A percentile compares a stretch with the other conserved stretches of the same genome.
Conservation (phyloP, 2,888 invertebrate species). For the Synanthedon vespiformis region DNA sequence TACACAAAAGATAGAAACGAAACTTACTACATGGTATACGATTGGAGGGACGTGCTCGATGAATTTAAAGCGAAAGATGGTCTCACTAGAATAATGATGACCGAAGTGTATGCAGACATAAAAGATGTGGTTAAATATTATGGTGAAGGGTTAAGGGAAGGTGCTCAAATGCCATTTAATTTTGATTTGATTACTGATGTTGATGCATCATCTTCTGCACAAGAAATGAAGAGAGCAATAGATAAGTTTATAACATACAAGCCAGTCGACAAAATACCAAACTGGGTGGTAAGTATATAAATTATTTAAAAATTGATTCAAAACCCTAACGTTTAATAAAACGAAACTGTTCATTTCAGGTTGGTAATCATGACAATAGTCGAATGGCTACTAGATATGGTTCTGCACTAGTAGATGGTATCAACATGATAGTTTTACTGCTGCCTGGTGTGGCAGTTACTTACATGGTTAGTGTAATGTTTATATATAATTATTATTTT, state of each 20-base stretch:
- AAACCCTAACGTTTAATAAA: no score
- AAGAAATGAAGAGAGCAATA: slow-evolving; percentile 71
- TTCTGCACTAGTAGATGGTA: slow-evolving; percentile 72
- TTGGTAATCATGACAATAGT: slow-evolving; percentile 77
- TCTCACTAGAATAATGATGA: slow-evolving; percentile 76
- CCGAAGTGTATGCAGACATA: slow-evolving; percentile 78
- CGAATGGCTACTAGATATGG: slow-evolving; percentile 75
- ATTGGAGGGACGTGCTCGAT: slow-evolving; percentile 74
- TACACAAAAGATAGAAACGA: slow-evolving; percentile 74
- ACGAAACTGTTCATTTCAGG: slow-evolving; percentile 33
- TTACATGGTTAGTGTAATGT: slow-evolving; percentile 64
- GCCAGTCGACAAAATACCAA: slow-evolving; percentile 71
- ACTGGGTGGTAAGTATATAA: slow-evolving; percentile 79
- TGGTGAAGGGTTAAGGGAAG: slow-evolving; percentile 62
- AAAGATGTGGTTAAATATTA: slow-evolving; percentile 75
- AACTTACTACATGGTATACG: slow-evolving; percentile 74
- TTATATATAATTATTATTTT: not conserved
- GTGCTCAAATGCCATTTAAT: slow-evolving; percentile 84
- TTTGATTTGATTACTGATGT: slow-evolving; percentile 77
- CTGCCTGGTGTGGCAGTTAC: slow-evolving; percentile 82
- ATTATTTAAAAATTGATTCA: no score
- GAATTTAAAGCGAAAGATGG: slow-evolving; percentile 59
- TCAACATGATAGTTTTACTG: slow-evolving; percentile 78
- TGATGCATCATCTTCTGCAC: slow-evolving; percentile 68
- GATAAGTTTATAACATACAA: slow-evolving; percentile 75